Base-by-base conservation (phyloP, 2,797 vertebrate species). In the Pseudochromis fuscus region DNA sequence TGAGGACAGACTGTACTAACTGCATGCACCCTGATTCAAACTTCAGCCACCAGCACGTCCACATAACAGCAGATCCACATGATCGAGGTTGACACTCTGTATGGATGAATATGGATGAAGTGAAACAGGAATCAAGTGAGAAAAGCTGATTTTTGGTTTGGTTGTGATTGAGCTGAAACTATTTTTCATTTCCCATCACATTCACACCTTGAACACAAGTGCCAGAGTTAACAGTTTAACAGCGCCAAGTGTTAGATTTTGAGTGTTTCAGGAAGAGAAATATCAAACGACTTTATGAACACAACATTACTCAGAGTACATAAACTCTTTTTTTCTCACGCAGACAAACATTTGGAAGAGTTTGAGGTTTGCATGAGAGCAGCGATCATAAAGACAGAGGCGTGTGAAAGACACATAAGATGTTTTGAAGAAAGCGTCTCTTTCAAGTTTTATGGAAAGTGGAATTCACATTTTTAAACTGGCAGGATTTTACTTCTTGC, bases 341-440 rank as follows among this genome's bases (percentile, higher is more conserved):
- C 67, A 66, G 59, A 38, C 48, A 67, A 55, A 31, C n/a, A 21
- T 70, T 65, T 56, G 42, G 71, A 56, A 45, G 58, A 69, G 66
- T 42, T 61, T 51, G 75, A 75, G 38, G 28, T n/a, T n/a, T 0
- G 53, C 72, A 53, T 8, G 7, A 60, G 62, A 75, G 42, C 72
- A 11, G 49, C 28, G 27, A 44, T 30, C 66, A 62, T 71, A 66
- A 78, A 79, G 46, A 66, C 58, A 13, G 57, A 68, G 16, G 38
- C 4, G 4, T 52, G 61, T 65, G 57, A 79, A n/a, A 68, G 12
- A 73, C 13, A 74, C 25, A n/a, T 18, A 62, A 73, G 53, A 75
- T 33, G 33, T 70, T 70, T 45, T 65, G 18, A 62, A 21, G 18
- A 62, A 46, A 72, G 38, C n/a, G 23, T 44, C 31, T 46, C 6